Evolutionary conservation across 2,888 invertebrate species (phyloP).

Genomic region (Eilema caniola): DNA sequence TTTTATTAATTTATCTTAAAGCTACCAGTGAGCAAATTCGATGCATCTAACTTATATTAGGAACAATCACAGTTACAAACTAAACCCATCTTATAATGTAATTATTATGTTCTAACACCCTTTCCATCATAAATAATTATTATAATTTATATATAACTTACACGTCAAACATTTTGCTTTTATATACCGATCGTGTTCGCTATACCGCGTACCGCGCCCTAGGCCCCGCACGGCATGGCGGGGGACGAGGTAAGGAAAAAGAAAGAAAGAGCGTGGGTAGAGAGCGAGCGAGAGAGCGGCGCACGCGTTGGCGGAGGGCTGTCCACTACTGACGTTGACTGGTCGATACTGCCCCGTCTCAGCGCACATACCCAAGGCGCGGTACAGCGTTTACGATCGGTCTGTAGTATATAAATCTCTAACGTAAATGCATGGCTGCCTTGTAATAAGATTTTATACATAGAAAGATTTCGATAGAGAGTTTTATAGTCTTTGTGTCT

Average conservation of each 20-base stretch:
- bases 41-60: conserved; percentile 66
- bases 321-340: too few relatives aligned
- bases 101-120: conserved; percentile 29
- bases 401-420: neutral
- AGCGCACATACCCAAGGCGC: too few relatives aligned
- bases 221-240: too few relatives aligned
- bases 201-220: too few relatives aligned
- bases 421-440: neutral
- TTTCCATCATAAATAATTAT: conserved; percentile 11
- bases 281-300: too few relatives aligned
- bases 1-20: conserved; percentile 54
- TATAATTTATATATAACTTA: neutral
- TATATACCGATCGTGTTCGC: too few relatives aligned
- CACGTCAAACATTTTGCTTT: conserved; percentile 2
- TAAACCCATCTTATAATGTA: conserved; percentile 52
- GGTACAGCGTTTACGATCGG: too few relatives aligned
- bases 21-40: conserved; percentile 69
- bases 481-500: neutral
- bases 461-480: neutral
- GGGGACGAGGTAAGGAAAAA: too few relatives aligned
- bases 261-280: too few relatives aligned
- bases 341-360: too few relatives aligned
- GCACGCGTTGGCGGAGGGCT: too few relatives aligned
- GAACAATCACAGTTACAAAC: conserved; percentile 72
- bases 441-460: neutral